Conservation (phyloP, 2,113 vertebrate species). For the Ranitomeya imitator region DNA sequence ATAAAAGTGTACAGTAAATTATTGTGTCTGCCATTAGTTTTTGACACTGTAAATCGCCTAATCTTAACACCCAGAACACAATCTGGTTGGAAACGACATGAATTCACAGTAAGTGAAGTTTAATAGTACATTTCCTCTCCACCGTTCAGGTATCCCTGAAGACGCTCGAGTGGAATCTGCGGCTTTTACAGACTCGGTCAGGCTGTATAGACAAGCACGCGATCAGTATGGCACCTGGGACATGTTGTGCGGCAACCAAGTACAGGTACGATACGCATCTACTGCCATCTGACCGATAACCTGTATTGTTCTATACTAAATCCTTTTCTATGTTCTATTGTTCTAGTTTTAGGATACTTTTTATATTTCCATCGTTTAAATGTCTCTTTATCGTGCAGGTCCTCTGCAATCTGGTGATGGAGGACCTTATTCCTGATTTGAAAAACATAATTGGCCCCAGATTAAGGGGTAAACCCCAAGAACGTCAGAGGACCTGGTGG, state of each 20-base stretch:
- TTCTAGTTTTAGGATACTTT: background rate
- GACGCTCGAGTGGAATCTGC: conserved; percentile 84
- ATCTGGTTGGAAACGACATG: background rate
- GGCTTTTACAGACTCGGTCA: conserved; percentile 86
- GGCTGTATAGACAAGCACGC: conserved; percentile 85
- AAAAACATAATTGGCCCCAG: conserved; percentile 79
- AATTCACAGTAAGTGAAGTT: no score
- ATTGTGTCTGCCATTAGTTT: background rate
- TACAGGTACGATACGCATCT: conserved; percentile 84
- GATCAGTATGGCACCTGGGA: conserved; percentile 96
- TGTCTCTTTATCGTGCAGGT: conserved; percentile 70
- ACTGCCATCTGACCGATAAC: background rate
- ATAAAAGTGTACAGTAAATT: background rate
- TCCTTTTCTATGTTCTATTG: background rate
- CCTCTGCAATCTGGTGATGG: conserved; percentile 94
- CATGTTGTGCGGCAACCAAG: conserved; percentile 89
- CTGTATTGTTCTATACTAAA: background rate
- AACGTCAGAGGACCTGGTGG: conserved; percentile 87
- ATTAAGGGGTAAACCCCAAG: conserved; percentile 87
- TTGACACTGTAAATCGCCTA: background rate
- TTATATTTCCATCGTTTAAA: no score
- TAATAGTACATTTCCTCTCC: background rate
- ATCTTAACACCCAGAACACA: background rate
- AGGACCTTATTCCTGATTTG: conserved; percentile 85
- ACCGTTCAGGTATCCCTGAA: conserved; percentile 84